Conservation (phyloP, 2,888 invertebrate genomes). For the Hypomecis atomaria region DNA sequence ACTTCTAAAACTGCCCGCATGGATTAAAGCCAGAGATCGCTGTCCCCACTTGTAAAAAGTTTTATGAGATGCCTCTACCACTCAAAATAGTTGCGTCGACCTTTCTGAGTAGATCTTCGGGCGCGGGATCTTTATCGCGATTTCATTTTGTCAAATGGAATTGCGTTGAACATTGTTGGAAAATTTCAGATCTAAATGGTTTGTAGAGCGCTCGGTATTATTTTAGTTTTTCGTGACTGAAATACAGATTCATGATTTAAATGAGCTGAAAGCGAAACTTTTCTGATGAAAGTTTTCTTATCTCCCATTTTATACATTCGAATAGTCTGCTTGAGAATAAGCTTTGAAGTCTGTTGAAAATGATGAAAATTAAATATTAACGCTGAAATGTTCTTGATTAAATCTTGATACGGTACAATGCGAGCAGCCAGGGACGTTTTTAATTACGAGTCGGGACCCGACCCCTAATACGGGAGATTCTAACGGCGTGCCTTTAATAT, state of each 20-base stretch:
- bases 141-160: constrained; percentile 26
- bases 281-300: constrained; percentile 6
- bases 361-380: constrained; percentile 9
- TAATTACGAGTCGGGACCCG: constrained; percentile 23
- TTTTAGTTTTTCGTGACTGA: constrained; percentile 13
- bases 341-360: constrained; percentile 6
- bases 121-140: constrained; percentile 26
- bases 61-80: constrained; percentile 29
- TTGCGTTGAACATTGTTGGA: constrained; percentile 12
- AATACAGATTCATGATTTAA: constrained; percentile 7
- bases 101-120: constrained; percentile 16
- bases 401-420: constrained; percentile 27
- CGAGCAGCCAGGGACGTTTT: constrained; percentile 24
- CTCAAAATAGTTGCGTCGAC: constrained; percentile 33
- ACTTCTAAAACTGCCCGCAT: constrained; percentile 62
- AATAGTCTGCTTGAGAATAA: not conserved
- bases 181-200: constrained; percentile 14
- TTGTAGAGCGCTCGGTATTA: constrained; percentile 9
- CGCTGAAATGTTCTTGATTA: constrained; percentile 16
- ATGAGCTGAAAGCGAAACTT: constrained; percentile 10
- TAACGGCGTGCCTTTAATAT: constrained; percentile 23
- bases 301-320: not conserved
- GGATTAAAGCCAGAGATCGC: constrained; percentile 44
- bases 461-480: constrained; percentile 22
- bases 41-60: constrained; percentile 30